Conservation (phyloP, 2,888 invertebrate species). For the Synergus umbraculus region DNA sequence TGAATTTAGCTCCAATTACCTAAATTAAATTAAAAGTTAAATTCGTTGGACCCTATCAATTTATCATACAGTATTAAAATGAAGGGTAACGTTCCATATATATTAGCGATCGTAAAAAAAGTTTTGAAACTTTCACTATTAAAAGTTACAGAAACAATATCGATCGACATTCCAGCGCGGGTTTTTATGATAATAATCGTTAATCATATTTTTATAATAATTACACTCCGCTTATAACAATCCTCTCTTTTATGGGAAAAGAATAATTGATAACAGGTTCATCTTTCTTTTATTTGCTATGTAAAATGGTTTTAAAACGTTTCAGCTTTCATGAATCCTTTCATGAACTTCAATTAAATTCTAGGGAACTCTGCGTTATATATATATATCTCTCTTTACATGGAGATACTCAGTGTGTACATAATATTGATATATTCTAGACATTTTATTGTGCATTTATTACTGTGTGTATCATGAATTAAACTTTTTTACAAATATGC, state of each 20-base stretch:
- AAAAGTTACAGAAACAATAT: not conserved
- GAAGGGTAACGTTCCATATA: not conserved
- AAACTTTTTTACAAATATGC: not conserved
- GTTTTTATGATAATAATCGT: not conserved
- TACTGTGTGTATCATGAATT: not conserved
- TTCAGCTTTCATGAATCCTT: conserved; percentile 1
- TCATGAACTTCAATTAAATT: conserved; percentile 5
- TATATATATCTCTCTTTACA: too few relatives aligned
- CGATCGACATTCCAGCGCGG: not conserved
- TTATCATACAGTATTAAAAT: not conserved
- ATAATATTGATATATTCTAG: not conserved
- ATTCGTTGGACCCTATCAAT: not conserved
- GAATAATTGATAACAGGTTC: not conserved
- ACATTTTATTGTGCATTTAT: not conserved
- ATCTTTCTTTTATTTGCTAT: not conserved
- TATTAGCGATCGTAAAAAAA: not conserved
- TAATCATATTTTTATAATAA: conserved; percentile 19
- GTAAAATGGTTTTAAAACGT: not conserved
- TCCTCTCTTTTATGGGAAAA: not conserved
- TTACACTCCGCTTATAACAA: conserved; percentile 19
- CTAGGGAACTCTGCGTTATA: not conserved
- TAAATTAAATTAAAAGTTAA: not conserved
- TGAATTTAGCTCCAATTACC: not conserved
- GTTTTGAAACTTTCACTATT: not conserved
- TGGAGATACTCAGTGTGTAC: not conserved